These are phyloP conservation scores for Pogonus chalceus DNA, from an alignment of 1,140 invertebrate species.

Conservation along the genomic window DNA sequence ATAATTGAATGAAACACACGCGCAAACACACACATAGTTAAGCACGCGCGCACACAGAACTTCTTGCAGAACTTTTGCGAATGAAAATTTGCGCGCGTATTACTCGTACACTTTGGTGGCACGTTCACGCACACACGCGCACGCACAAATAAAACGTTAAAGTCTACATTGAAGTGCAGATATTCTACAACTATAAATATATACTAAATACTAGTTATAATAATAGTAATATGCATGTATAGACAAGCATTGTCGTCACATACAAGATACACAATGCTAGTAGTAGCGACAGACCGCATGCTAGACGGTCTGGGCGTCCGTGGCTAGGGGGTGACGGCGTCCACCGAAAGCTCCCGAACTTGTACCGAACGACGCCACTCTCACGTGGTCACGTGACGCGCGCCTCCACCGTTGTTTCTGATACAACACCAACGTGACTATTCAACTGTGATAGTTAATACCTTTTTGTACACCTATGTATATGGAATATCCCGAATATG, in stretches of 20 bases:
- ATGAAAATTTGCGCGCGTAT: too few relatives aligned
- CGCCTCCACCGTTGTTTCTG: too few relatives aligned
- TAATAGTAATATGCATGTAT: background rate
- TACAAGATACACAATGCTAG: conserved; percentile 1
- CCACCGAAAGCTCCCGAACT: background rate
- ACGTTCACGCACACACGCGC: background rate
- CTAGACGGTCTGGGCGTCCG: background rate
- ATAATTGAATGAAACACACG: too few relatives aligned
- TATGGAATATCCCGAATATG: conserved; percentile 4
- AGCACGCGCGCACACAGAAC: too few relatives aligned
- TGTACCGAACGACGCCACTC: background rate
- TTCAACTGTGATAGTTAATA: conserved; percentile 6
- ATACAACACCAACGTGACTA: background rate
- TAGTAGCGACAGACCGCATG: background rate
- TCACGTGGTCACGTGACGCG: background rate
- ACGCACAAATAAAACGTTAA: background rate
- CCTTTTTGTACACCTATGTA: background rate
- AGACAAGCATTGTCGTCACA: background rate
- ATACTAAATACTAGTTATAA: too few relatives aligned
- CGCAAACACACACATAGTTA: too few relatives aligned
- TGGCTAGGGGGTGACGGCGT: background rate
- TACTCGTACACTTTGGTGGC: too few relatives aligned
- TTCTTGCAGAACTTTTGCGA: too few relatives aligned
- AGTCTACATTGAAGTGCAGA: background rate
- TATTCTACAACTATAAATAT: too few relatives aligned